Evolutionary conservation across 2,797 vertebrate genomes (phyloP).

Genomic region (Dermochelys coriacea): DNA sequence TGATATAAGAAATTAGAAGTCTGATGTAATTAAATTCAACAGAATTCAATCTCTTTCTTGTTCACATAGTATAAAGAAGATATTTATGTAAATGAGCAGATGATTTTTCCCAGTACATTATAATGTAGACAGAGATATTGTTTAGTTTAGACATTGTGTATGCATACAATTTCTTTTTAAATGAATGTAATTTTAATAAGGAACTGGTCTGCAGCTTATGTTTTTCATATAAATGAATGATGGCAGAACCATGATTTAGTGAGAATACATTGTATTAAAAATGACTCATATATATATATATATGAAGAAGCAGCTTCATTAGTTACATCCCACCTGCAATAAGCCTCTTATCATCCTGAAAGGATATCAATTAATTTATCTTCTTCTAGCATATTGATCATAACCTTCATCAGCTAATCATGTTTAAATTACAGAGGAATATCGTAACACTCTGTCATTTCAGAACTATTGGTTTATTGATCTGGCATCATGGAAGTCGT

Average conservation of each 20-base stretch:
- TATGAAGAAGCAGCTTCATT: slow-evolving; percentile 76
- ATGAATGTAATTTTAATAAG: slow-evolving; percentile 61
- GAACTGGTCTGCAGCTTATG: slow-evolving; percentile 44
- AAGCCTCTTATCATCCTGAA: slow-evolving; percentile 80
- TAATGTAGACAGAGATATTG: neutral
- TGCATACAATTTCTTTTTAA: slow-evolving; percentile 31
- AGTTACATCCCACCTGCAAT: slow-evolving; percentile 79
- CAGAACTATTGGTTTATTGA: slow-evolving; percentile 81
- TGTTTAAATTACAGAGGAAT: slow-evolving; percentile 82
- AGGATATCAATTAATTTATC: slow-evolving; percentile 87
- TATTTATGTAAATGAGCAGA: neutral
- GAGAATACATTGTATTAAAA: slow-evolving; percentile 69
- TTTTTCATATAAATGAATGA: slow-evolving; percentile 74
- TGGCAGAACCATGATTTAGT: slow-evolving; percentile 67
- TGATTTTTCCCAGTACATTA: neutral
- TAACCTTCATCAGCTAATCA: slow-evolving; percentile 84
- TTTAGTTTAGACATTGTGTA: neutral
- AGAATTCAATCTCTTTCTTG: neutral
- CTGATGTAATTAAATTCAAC: neutral
- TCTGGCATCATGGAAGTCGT: slow-evolving; percentile 61
- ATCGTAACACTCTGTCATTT: slow-evolving; percentile 80
- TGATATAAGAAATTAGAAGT: neutral
- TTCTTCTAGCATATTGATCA: slow-evolving; percentile 80
- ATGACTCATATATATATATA: slow-evolving; percentile 48
- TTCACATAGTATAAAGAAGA: neutral